A percentile compares a stretch with the other conserved stretches of the same genome.
These are phyloP conservation scores for Tympanuchus pallidicinctus DNA, from an alignment of 2,113 vertebrate genomes.

Conservation along the genomic window DNA sequence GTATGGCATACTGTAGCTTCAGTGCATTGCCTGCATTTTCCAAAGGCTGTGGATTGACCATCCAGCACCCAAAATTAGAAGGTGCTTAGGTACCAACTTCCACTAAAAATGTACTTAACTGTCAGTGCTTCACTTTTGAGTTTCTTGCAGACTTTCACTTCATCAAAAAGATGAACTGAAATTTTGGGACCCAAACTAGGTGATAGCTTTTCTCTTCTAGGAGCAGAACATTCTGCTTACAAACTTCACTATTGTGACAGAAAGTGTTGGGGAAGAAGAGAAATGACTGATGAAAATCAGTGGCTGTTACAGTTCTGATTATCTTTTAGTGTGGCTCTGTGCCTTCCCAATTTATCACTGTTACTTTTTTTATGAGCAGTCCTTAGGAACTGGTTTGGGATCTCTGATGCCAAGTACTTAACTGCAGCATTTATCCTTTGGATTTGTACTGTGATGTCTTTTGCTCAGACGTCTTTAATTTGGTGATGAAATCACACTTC, in stretches of 20 bases:
- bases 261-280: background rate
- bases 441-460: background rate
- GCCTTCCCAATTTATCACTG: background rate
- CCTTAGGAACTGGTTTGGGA: background rate
- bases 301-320: background rate
- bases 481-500: background rate
- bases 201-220: background rate
- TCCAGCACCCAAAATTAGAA: too few relatives aligned
- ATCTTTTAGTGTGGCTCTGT: background rate
- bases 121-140: background rate
- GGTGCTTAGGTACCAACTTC: background rate
- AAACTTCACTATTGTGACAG: too few relatives aligned
- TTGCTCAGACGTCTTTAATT: background rate
- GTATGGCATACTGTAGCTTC: background rate
- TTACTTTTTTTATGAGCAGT: background rate
- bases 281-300: background rate
- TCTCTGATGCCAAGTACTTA: background rate
- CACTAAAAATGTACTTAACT: background rate
- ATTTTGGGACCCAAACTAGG: background rate
- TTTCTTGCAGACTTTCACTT: background rate
- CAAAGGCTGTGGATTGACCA: fast-evolving
- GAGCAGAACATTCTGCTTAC: background rate
- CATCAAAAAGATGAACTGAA: background rate
- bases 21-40: background rate
- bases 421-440: background rate